Evolutionary conservation across 2,113 vertebrate genomes (phyloP).

Genomic region (Rhabdornis inornatus): DNA sequence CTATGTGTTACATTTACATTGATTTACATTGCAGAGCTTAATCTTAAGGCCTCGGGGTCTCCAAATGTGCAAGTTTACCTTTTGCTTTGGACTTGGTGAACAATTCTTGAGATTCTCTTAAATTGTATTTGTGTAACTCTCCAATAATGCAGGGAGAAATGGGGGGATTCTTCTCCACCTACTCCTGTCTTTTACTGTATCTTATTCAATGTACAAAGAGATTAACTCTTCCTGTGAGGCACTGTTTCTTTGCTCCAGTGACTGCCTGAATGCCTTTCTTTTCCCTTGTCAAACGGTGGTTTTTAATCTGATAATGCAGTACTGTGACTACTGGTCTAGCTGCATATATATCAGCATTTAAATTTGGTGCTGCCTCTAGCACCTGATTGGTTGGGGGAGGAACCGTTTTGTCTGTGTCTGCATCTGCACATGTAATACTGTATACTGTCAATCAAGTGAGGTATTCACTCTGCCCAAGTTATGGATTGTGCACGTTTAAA

Average conservation of each 20-base stretch:
- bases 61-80: neutral
- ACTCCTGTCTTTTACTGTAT: constrained; percentile 27
- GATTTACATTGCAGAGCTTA: neutral
- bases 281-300: neutral
- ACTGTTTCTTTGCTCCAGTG: constrained; percentile 32
- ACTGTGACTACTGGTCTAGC: constrained; percentile 28
- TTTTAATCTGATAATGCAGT: constrained; percentile 14
- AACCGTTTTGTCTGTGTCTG: constrained; percentile 24
- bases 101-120: neutral
- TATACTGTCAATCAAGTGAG: constrained; percentile 9
- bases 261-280: constrained; percentile 42
- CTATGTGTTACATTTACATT: neutral
- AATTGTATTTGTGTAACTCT: neutral
- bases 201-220: neutral
- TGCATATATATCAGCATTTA: neutral
- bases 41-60: neutral
- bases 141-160: neutral
- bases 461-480: neutral
- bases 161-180: constrained; percentile 12
- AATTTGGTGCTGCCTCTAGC: neutral
- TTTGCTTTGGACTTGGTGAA: neutral
- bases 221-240: constrained; percentile 39
- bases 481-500: constrained; percentile 2
- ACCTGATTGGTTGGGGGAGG: neutral
- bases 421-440: constrained; percentile 3